Base-by-base conservation (phyloP, 2,113 vertebrate species). In the Thalassarche chlororhynchos region DNA sequence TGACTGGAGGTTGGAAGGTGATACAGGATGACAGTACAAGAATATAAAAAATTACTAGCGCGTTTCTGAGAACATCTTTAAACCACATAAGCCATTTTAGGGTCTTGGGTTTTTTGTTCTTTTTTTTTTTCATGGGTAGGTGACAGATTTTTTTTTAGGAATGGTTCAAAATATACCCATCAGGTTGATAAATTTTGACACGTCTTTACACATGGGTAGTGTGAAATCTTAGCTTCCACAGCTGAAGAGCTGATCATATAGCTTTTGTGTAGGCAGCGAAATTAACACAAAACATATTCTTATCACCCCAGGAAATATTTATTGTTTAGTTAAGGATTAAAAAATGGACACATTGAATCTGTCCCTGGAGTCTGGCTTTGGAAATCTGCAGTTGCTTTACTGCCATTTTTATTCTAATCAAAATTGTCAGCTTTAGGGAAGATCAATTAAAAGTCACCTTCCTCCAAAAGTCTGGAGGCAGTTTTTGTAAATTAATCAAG, bases 381-480 rank as follows among this genome's bases (percentile, higher is more conserved):
- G 74, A 95, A 91, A 91, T 46, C 34, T 71, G 31, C 54, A 28
- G 47, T 78, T 92, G 61, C n/a, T 85, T 74, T 88, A 31, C 44
- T 92, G 52, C 26, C 13, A 17, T 84, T 87, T 95, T 89, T 87
- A 84, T 96, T 96, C 71, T 90, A 86, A 93, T 94, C 89, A 96
- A 91, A 95, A 93, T 77, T 78, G 23, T 85, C 93, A 93, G 62
- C 89, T 94, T 95, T 70, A 64, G 75, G 84, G 89, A 81, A 91
- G 81, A 96, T 96, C 84, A 96, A 80, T 96, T 95, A 87, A 94
- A 66, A 93, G 84, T 95, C 94, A 96, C 82, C 91, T 93, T 96
- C 76, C 54, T 91, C 42, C 40, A 70, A 87, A 66, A 77, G 87
- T 87, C 89, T 90, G 74, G 89, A 96, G 96, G 75, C 91, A 93